Base-by-base conservation (phyloP, 92 coral and sea anemone species). In the Nematostella vectensis region DNA sequence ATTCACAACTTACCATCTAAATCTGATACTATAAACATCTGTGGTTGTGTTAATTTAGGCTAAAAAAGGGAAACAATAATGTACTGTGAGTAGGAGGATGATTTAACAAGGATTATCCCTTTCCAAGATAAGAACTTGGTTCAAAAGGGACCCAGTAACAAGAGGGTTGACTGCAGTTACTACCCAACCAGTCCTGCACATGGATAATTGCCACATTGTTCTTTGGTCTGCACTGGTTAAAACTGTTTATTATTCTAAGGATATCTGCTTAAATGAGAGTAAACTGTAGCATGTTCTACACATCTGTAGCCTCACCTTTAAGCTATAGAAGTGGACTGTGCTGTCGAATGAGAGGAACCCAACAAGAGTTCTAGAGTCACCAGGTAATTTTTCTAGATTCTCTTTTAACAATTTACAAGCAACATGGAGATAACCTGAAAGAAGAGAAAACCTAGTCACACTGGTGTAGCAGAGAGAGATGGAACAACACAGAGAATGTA, bases 21-120 rank as follows among this genome's bases (percentile, higher is more conserved):
- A 68, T 93, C 99, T 59, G 99, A 93, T 20, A 93, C 99, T 50
- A 93, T 83, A 61, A 69, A 80, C 99, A 93, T 87, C 67, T 93
- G 99, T 23, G 99, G 99, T 54, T 93, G 99, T 15, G 75, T 67
- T 68, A 83, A 75, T 53, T 83, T 80, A 50, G 95, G 67, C 99
- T 93, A 50, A 19, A 48, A 57, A 47, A 2, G 29, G 59, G 78
- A 67, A n/a, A n/a, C n/a, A n/a, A n/a, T n/a, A n/a, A n/a, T n/a
- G n/a, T n/a, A n/a, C n/a, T n/a, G n/a, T n/a, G n/a, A n/a, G n/a
- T n/a, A n/a, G n/a, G n/a, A n/a, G n/a, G n/a, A n/a, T n/a, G n/a
- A n/a, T n/a, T n/a, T n/a, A n/a, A n/a, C n/a, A n/a, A n/a, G n/a
- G n/a, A n/a, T n/a, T n/a, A n/a, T n/a, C n/a, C n/a, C n/a, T n/a